Evolutionary conservation across 2,113 vertebrate genomes (phyloP), one percentile per base, ranked within the genome.

Genomic region (Zosterops lateralis): DNA sequence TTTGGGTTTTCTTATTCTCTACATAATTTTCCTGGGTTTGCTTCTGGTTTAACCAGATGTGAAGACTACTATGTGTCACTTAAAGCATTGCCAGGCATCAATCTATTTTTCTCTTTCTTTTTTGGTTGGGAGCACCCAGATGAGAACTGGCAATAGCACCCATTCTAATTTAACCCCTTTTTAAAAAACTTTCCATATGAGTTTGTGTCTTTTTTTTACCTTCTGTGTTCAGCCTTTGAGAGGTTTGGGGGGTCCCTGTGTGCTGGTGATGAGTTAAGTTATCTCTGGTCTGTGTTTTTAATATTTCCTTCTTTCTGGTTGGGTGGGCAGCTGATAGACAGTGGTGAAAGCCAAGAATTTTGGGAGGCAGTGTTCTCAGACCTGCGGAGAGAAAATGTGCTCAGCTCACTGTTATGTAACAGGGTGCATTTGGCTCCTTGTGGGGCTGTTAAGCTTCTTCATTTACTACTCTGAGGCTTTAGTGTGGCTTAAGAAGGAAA

Each of bases 321-420:
- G 40, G 38, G 50, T 24, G 28, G 60, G 56, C 36, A 61, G 50
- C 40, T 34, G 45, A 29, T 58, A 12, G 0, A 0, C 17, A 25
- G 1, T 8, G 65, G 50, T 48, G 78, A 26, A 47, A 58, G 68
- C 47, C 12, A 0, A 38, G 51, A 16, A 7, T 87, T 84, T 73
- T 66, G 70, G 57, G 47, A 62, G 65, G 47, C 50, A 7, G 5
- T 15, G 31, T 53, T 42, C 34, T 70, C 47, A 29, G 38, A n/a
- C 42, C 45, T 36, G 36, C 36, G 38, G 45, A 26, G 73, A 44
- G 71, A 40, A 68, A 75, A 51, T 1, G 12, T 36, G n/a, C n/a
- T 76, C 17, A 11, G 36, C 25, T 87, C 0, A 0, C 18, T 3
- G 0, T 77, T 53, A 15, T 0, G 0, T 40, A 28, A 31, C 4